Evolutionary conservation across 2,113 vertebrate species (phyloP).

Genomic region (Cygnus atratus): DNA sequence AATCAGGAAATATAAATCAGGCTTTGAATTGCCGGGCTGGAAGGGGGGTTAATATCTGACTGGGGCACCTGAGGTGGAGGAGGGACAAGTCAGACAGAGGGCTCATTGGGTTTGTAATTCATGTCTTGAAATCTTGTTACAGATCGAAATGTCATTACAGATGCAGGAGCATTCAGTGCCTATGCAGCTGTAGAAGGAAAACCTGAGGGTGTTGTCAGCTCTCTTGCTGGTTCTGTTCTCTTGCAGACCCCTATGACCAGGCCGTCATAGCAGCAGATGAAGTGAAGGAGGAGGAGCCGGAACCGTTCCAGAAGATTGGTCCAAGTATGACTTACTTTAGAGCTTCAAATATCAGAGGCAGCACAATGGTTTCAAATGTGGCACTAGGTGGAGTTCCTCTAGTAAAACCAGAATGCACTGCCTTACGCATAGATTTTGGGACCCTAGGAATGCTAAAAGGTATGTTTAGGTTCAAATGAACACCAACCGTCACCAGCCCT

Average conservation of each 20-base stretch:
- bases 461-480: neutral
- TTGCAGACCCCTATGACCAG: slow-evolving; percentile 94
- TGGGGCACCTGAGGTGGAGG: neutral
- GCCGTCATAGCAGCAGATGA: slow-evolving; percentile 89
- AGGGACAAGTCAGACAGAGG: neutral
- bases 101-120: neutral
- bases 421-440: neutral
- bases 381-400: neutral
- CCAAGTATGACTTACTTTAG: slow-evolving; percentile 87
- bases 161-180: slow-evolving; percentile 32
- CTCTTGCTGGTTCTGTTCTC: slow-evolving; percentile 55
- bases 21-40: neutral
- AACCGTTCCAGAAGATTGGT: slow-evolving; percentile 96
- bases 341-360: neutral
- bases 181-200: neutral
- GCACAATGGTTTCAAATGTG: neutral
- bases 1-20: neutral
- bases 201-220: slow-evolving; percentile 25
- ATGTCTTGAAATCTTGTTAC: neutral
- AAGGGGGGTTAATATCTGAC: neutral
- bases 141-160: neutral
- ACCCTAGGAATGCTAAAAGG: neutral
- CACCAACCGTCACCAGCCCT: neutral
- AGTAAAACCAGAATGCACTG: neutral
- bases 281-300: slow-evolving; percentile 93